Conservation (phyloP, 35 echinoderm and acorn worm genomes). For the Amphiura filiformis region DNA sequence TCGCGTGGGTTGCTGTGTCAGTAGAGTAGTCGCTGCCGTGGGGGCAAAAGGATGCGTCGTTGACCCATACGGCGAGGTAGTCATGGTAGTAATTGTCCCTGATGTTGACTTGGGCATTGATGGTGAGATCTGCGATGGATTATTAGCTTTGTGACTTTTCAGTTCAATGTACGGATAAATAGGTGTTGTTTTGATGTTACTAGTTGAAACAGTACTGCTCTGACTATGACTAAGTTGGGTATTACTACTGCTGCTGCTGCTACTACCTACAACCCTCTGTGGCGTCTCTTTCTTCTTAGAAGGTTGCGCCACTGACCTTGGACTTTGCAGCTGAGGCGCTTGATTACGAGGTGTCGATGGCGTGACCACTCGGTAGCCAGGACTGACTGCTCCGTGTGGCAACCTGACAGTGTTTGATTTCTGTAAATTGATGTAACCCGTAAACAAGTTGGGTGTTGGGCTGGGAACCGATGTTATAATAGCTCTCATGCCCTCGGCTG, state of each 20-base stretch:
- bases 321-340: too few relatives aligned
- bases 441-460: too few relatives aligned
- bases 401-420: too few relatives aligned
- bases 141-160: slow-evolving; percentile 5
- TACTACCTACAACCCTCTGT: neutral
- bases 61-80: neutral
- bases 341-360: too few relatives aligned
- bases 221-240: too few relatives aligned
- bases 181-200: neutral
- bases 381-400: too few relatives aligned
- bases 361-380: too few relatives aligned
- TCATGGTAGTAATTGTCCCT: neutral
- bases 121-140: neutral
- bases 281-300: slow-evolving; percentile 11
- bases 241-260: too few relatives aligned
- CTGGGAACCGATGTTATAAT: too few relatives aligned
- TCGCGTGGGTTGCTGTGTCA: too few relatives aligned
- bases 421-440: too few relatives aligned
- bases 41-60: neutral
- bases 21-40: neutral
- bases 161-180: slow-evolving; percentile 26
- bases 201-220: slow-evolving; percentile 2
- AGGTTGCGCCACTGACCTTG: neutral
- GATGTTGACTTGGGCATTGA: neutral
- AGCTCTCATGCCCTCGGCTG: too few relatives aligned